These are phyloP conservation scores for Cantharis flavilabris DNA, from an alignment of 2,888 invertebrate genomes.

Conservation along the genomic window DNA sequence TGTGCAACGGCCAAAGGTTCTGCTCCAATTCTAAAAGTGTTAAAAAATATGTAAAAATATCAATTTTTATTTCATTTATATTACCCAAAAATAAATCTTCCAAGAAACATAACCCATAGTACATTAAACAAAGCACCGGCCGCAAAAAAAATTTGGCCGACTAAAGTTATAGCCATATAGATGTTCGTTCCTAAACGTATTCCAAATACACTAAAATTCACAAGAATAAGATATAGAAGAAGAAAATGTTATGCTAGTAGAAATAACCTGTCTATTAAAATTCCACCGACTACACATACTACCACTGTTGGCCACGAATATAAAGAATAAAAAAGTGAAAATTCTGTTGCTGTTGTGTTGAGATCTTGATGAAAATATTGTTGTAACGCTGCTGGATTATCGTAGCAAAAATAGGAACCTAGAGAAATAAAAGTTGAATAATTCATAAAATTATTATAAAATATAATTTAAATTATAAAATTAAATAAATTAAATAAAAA, in stretches of 20 bases:
- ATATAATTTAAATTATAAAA: too few species aligned
- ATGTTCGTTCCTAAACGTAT: constrained; percentile 90
- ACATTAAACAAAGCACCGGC: constrained; percentile 76
- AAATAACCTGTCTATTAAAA: constrained; percentile 83
- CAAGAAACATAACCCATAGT: constrained; percentile 89
- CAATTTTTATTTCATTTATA: neutral
- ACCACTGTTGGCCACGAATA: constrained; percentile 99
- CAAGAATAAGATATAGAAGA: neutral
- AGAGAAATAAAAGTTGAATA: constrained; percentile 41
- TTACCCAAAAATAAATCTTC: constrained; percentile 94
- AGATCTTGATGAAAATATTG: constrained; percentile 84
- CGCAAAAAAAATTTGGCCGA: constrained; percentile 90
- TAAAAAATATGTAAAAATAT: neutral
- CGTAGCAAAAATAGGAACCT: constrained; percentile 98
- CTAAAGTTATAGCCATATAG: constrained; percentile 83
- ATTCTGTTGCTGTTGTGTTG: constrained; percentile 78
- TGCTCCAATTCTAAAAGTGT: constrained; percentile 78
- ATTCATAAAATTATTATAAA: too few species aligned
- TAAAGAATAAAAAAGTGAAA: constrained; percentile 86
- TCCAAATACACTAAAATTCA: constrained; percentile 79
- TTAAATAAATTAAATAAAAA: too few species aligned
- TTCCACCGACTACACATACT: constrained; percentile 94
- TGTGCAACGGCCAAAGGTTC: constrained; percentile 96
- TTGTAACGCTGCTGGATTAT: constrained; percentile 92
- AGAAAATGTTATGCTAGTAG: constrained; percentile 7